Evolutionary conservation across 2,113 vertebrate species (phyloP), one percentile per base, ranked within the genome.

Genomic region (Catharus fuscescens): DNA sequence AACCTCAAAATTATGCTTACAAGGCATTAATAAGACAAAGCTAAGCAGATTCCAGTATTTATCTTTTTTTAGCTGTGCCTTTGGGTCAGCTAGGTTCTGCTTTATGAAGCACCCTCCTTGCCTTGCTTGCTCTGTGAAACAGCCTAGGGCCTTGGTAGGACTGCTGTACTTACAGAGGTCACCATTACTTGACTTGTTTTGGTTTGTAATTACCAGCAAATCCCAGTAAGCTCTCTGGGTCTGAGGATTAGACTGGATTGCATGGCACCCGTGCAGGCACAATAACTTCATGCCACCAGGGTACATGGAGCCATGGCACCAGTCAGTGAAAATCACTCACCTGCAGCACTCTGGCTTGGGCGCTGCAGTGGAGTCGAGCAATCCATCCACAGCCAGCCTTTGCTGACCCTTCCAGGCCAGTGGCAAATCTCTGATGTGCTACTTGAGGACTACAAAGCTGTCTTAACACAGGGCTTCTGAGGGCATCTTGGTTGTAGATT

Each of bases 1-100:
- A 92, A 70, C 78, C 42, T 85, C 78, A 88, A 73, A 90, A 88
- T 93, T 86, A 80, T 66, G 87, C 66, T 82, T 91, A 80, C 74
- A 61, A 79, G 26, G 73, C 87, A 82, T 31, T 88, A 95, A 85
- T 85, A 77, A 3, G 42, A 90, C 71, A 86, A 85, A 91, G 66
- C 81, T 82, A 96, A 95, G 86, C 66, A 88, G 54, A 89, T 88
- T 82, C 38, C 64, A 57, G 40, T 69, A 44, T 91, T 90, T 94
- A 48, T 66, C 36, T 40, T 66, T 61, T 74, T 86, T 86, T 42
- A 81, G 47, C 67, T 78, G 20, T 53, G 86, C 38, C 44, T 71
- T 76, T 74, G 61, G 65, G 38, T 90, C 72, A 96, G 52, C 34
- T 59, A 56, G 79, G 36, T 36, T 84, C n/a, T 67, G 53, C n/a